Conservation (phyloP, 1,140 invertebrate genomes). For the Calosoma granatense region DNA sequence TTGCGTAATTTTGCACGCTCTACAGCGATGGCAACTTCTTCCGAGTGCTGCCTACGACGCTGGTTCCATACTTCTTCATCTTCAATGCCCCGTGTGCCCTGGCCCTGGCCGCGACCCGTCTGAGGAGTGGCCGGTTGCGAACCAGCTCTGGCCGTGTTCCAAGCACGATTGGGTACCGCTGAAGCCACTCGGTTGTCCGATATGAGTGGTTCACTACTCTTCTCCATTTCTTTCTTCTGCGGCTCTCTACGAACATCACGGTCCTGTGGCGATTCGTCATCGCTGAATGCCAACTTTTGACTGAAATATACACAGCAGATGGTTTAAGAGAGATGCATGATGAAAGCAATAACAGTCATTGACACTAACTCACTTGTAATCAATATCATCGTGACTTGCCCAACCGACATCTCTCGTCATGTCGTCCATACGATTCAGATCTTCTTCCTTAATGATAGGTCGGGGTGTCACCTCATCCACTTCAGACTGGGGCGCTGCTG, state of each 20-base stretch:
- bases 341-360: conserved; percentile 8
- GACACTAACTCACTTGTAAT: conserved; percentile 64
- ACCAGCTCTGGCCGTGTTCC: background rate
- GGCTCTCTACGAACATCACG: conserved; percentile 17
- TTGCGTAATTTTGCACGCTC: conserved; percentile 66
- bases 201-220: conserved; percentile 3
- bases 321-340: conserved; percentile 13
- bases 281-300: conserved; percentile 88
- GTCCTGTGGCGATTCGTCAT: conserved; percentile 60
- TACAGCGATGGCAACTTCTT: conserved; percentile 57
- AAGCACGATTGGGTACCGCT: background rate
- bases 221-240: conserved; percentile 17
- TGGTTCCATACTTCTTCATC: conserved; percentile 6
- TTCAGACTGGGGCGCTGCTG: conserved; percentile 22
- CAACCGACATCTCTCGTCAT: conserved; percentile 82
- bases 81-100: background rate
- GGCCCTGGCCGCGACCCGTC: background rate
- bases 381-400: conserved; percentile 85
- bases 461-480: conserved; percentile 46
- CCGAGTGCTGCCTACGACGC: conserved; percentile 50
- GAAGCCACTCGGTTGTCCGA: conserved; percentile 3
- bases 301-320: conserved; percentile 39
- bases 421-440: conserved; percentile 84
- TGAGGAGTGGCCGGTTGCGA: background rate
- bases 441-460: conserved; percentile 86